These are phyloP conservation scores for Spinus pinus DNA, from an alignment of 2,797 vertebrate species.

Conservation along the genomic window DNA sequence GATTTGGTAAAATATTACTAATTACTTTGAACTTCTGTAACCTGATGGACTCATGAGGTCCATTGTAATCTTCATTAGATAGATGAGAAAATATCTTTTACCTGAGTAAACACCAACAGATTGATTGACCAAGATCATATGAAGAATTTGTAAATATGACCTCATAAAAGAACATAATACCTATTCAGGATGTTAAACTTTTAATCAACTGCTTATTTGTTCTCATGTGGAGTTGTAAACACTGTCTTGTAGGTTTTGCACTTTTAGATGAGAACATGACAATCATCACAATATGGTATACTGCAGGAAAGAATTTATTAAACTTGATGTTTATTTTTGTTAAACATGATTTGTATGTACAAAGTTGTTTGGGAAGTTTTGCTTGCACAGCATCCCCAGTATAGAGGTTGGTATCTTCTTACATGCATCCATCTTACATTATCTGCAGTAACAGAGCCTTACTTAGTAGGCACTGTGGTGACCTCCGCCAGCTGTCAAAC, in stretches of 20 bases:
- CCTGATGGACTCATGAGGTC: not conserved
- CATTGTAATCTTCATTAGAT: not conserved
- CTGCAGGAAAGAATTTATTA: not conserved
- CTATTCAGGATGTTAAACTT: not conserved
- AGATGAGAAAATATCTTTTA: not conserved
- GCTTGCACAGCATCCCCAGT: not conserved
- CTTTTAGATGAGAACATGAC: not conserved
- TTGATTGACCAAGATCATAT: not conserved
- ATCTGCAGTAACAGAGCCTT: not conserved
- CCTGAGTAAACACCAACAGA: not conserved
- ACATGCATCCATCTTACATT: not conserved
- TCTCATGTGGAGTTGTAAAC: not conserved
- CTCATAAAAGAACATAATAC: not conserved
- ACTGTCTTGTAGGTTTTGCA: not conserved
- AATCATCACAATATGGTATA: not conserved
- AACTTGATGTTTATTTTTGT: not conserved
- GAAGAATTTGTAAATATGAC: not conserved
- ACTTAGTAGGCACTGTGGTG: not conserved
- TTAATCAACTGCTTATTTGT: not conserved
- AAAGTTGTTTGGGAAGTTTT: not conserved
- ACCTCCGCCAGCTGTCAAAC: accelerated
- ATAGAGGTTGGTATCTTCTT: not conserved
- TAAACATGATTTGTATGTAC: not conserved
- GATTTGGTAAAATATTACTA: not conserved
- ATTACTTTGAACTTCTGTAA: not conserved